Conservation (phyloP, 2,888 invertebrate genomes). For the Tetragnatha montana region DNA sequence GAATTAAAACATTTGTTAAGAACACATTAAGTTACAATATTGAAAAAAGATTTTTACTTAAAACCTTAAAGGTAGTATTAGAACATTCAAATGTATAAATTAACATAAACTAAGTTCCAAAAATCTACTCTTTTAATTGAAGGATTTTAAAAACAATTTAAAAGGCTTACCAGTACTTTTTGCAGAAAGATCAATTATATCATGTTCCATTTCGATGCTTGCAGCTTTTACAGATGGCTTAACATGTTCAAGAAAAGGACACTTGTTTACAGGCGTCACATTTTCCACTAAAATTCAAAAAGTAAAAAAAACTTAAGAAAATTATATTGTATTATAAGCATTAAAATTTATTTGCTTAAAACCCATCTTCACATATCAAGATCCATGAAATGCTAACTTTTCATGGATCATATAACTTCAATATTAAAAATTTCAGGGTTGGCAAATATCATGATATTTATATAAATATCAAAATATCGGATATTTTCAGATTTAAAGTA, state of each 20-base stretch:
- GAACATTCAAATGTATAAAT: not conserved
- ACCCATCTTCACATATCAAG: not conserved
- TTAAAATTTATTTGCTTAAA: not conserved
- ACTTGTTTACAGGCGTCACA: slow-evolving; percentile 75
- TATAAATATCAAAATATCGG: too few relatives aligned
- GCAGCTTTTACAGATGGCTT: slow-evolving; percentile 80
- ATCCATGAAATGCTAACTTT: not conserved
- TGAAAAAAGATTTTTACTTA: not conserved
- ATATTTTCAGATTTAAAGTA: too few relatives aligned
- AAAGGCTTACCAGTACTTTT: not conserved
- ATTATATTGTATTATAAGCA: too few relatives aligned
- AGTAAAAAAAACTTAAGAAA: not conserved
- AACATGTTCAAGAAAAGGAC: slow-evolving; percentile 81
- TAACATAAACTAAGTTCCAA: too few relatives aligned
- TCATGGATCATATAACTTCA: not conserved
- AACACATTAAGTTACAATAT: too few relatives aligned
- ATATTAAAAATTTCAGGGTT: too few relatives aligned
- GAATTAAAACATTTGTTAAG: too few relatives aligned
- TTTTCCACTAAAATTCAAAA: slow-evolving; percentile 6
- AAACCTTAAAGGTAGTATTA: not conserved
- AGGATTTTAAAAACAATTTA: too few relatives aligned
- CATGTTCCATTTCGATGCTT: slow-evolving; percentile 82
- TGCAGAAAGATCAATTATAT: slow-evolving; percentile 78
- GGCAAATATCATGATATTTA: too few relatives aligned
- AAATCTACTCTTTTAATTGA: too few relatives aligned